These are phyloP conservation scores for Ceratoteleas bidentatus DNA, from an alignment of 1,140 invertebrate genomes.

Conservation along the genomic window DNA sequence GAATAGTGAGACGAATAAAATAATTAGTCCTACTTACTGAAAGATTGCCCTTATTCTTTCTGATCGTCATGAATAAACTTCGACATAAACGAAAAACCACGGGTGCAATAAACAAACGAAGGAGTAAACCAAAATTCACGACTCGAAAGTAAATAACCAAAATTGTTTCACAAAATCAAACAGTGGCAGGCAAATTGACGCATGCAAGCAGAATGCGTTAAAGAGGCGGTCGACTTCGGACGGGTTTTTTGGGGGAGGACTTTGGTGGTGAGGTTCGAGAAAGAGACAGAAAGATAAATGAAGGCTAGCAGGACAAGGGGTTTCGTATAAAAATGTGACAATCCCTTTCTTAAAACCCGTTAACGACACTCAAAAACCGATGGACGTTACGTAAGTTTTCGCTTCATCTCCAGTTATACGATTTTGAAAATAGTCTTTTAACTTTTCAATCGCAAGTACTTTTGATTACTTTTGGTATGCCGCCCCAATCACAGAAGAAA, in stretches of 20 bases:
- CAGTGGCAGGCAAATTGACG: conserved; percentile 77
- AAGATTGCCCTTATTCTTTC: conserved; percentile 86
- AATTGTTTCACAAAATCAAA: conserved; percentile 79
- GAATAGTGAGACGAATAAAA: conserved; percentile 60
- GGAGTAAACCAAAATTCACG: conserved; percentile 76
- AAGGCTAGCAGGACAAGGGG: conserved; percentile 51
- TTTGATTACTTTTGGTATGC: conserved; percentile 81
- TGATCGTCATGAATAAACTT: conserved; percentile 84
- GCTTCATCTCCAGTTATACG: too few species aligned
- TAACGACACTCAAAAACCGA: conserved; percentile 84
- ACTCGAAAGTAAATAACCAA: conserved; percentile 81
- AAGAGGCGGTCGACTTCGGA: conserved; percentile 52
- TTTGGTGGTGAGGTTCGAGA: conserved; percentile 10
- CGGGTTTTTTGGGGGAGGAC: conserved; percentile 18
- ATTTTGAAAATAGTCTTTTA: conserved; percentile 25
- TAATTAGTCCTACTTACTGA: conserved; percentile 87
- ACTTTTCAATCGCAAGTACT: conserved; percentile 33
- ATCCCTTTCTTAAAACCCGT: conserved; percentile 72
- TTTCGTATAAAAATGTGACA: conserved; percentile 74
- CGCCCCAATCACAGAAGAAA: conserved; percentile 87
- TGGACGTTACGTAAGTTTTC: conserved; percentile 78
- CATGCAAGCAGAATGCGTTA: conserved; percentile 79
- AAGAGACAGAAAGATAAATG: conserved; percentile 62
- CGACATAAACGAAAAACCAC: conserved; percentile 86
- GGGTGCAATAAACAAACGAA: conserved; percentile 89